These are phyloP conservation scores for Ophion ventricosus DNA, from an alignment of 2,888 invertebrate species.

Conservation along the genomic window DNA sequence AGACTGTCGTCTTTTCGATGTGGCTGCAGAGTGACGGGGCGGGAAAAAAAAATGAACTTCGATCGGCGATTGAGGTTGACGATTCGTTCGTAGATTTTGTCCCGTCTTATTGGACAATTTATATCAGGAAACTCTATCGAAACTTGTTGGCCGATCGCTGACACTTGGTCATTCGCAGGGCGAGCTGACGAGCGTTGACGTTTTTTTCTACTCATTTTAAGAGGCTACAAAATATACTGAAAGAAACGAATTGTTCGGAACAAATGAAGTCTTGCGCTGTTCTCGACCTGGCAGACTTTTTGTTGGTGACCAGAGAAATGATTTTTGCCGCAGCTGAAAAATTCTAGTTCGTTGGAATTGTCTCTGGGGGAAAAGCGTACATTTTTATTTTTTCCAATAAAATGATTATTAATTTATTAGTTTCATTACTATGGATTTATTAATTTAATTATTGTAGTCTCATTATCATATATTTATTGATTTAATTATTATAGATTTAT, in stretches of 20 bases:
- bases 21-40: background rate
- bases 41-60: constrained; percentile 6
- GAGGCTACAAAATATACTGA: background rate
- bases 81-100: background rate
- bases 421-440: too few species aligned
- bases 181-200: background rate
- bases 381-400: too few species aligned
- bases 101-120: constrained; percentile 40
- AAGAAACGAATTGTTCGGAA: background rate
- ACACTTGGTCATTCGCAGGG: background rate
- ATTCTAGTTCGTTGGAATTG: too few species aligned
- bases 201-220: background rate
- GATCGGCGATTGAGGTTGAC: background rate
- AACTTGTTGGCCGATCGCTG: background rate
- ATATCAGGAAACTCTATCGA: background rate
- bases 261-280: too few species aligned
- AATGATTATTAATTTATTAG: too few species aligned
- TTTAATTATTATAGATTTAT: too few species aligned
- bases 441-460: too few species aligned
- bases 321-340: too few species aligned
- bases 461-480: too few species aligned
- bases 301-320: too few species aligned
- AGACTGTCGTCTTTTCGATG: constrained; percentile 22
- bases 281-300: too few species aligned
- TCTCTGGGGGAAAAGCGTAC: too few species aligned